Percentiles rank a stretch among this genome's conserved stretches.
These are phyloP conservation scores for Sphenodon punctatus DNA, from an alignment of 2,797 vertebrate species.

Conservation along the genomic window DNA sequence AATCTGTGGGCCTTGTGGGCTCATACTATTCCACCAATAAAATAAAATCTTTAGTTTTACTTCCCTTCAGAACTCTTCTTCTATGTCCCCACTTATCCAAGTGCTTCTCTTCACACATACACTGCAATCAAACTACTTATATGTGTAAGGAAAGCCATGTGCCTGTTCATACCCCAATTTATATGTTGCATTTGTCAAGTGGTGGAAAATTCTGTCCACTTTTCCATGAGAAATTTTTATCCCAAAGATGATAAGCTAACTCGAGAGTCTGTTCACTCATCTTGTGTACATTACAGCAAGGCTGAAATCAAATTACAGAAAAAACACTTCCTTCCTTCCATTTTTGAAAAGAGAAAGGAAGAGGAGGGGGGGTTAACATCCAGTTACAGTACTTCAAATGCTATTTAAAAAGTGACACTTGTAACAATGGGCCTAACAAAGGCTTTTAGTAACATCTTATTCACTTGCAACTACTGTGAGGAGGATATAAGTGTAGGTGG, in stretches of 20 bases:
- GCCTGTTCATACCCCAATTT: too few relatives aligned
- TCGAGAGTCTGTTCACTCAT: constrained; percentile 20
- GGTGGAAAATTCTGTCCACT: too few relatives aligned
- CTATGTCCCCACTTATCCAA: neutral
- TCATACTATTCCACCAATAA: neutral
- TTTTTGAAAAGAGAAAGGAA: neutral
- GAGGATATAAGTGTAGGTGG: neutral
- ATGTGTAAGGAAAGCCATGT: too few relatives aligned
- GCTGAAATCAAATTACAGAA: neutral
- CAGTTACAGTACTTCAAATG: neutral
- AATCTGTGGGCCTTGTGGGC: neutral
- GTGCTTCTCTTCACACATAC: neutral
- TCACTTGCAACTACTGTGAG: neutral
- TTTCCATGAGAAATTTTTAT: too few relatives aligned
- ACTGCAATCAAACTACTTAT: too few relatives aligned
- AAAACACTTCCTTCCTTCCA: constrained; percentile 8
- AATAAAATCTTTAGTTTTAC: neutral
- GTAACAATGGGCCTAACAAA: neutral
- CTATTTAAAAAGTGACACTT: constrained; percentile 11
- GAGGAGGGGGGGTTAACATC: too few relatives aligned
- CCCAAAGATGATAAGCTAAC: constrained; percentile 19
- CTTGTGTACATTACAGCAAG: constrained; percentile 6
- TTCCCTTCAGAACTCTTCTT: neutral
- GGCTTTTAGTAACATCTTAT: neutral
- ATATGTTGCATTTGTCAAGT: too few relatives aligned